phyloP scores from a whole-genome alignment of 2,113 vertebrate species.

The Osmerus mordax region DNA sequence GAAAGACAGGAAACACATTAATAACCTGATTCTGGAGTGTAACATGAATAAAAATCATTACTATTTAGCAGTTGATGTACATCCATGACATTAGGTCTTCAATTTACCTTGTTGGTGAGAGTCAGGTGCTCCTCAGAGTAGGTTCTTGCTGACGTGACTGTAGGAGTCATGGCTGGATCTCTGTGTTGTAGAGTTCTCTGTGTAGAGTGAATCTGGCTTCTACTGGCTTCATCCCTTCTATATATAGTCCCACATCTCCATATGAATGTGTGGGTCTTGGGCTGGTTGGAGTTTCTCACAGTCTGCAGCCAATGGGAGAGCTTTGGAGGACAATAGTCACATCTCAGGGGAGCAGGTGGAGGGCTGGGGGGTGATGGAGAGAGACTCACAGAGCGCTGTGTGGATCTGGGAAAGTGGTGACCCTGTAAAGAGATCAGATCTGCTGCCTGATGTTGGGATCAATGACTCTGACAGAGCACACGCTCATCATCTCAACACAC shows the following conservation, averaged over 20 bases:
- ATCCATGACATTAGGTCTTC: not conserved
- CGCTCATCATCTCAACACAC: not conserved
- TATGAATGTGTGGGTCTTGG: constrained; percentile 48
- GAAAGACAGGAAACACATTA: not conserved
- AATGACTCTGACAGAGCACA: not conserved
- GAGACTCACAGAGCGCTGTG: constrained; percentile 10
- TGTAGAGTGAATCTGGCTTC: constrained; percentile 20
- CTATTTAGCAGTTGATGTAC: not conserved
- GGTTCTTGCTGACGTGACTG: constrained; percentile 18
- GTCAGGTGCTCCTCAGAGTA: constrained; percentile 32
- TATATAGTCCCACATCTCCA: constrained; percentile 50
- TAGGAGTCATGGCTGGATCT: constrained; percentile 38
- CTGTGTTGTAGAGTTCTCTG: constrained; percentile 24
- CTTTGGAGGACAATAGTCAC: constrained; percentile 23
- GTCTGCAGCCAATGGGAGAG: constrained; percentile 44
- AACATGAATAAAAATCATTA: not conserved
- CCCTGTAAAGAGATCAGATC: constrained; percentile 23
- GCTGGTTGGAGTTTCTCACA: constrained; percentile 48
- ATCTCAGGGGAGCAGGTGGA: constrained; percentile 38
- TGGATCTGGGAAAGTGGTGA: constrained; percentile 44
- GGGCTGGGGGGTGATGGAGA: constrained; percentile 21
- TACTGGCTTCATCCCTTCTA: constrained; percentile 33
- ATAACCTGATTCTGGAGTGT: not conserved
- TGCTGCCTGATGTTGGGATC: not conserved
- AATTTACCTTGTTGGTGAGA: constrained; percentile 9